Conservation (phyloP, 2,888 invertebrate genomes). For the Cyclophora punctaria region DNA sequence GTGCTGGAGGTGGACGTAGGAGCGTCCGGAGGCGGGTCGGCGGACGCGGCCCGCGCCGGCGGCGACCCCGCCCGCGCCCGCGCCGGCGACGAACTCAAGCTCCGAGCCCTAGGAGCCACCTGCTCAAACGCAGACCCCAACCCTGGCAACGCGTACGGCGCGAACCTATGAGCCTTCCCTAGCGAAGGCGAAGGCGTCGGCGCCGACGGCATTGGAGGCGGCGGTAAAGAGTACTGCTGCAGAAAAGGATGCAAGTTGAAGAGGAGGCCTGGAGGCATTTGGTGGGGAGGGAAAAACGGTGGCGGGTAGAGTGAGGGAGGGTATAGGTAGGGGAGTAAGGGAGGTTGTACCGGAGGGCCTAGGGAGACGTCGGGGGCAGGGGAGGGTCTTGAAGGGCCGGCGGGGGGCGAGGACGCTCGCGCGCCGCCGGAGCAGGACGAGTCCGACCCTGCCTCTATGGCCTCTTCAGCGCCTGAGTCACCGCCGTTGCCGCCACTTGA, state of each 20-base stretch:
- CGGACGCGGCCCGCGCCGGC: slow-evolving; percentile 67
- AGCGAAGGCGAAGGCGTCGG: slow-evolving; percentile 79
- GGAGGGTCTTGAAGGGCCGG: slow-evolving; percentile 78
- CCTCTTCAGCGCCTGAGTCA: slow-evolving; percentile 78
- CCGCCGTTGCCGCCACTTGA: slow-evolving; percentile 72
- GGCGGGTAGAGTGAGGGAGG: slow-evolving; percentile 91
- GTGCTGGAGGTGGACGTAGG: slow-evolving; percentile 71
- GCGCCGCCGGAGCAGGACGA: slow-evolving; percentile 82
- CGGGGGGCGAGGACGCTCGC: slow-evolving; percentile 69
- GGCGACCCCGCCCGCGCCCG: slow-evolving; percentile 53
- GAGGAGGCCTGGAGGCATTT: slow-evolving; percentile 87
- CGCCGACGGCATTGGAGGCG: slow-evolving; percentile 76
- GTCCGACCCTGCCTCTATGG: slow-evolving; percentile 80
- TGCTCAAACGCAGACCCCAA: slow-evolving; percentile 91
- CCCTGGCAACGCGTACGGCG: slow-evolving; percentile 90
- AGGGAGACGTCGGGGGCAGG: slow-evolving; percentile 95
- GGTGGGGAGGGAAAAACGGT: slow-evolving; percentile 82
- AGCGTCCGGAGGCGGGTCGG: slow-evolving; percentile 72
- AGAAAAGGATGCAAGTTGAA: slow-evolving; percentile 92
- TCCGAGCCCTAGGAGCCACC: slow-evolving; percentile 84
- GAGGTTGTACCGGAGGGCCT: slow-evolving; percentile 94
- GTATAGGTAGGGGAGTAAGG: slow-evolving; percentile 94
- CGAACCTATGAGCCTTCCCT: slow-evolving; percentile 83
- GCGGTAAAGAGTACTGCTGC: slow-evolving; percentile 89
- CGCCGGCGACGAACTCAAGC: slow-evolving; percentile 77